Evolutionary conservation across 1,140 invertebrate genomes (phyloP).

Genomic region (Tetramorium alpestre): DNA sequence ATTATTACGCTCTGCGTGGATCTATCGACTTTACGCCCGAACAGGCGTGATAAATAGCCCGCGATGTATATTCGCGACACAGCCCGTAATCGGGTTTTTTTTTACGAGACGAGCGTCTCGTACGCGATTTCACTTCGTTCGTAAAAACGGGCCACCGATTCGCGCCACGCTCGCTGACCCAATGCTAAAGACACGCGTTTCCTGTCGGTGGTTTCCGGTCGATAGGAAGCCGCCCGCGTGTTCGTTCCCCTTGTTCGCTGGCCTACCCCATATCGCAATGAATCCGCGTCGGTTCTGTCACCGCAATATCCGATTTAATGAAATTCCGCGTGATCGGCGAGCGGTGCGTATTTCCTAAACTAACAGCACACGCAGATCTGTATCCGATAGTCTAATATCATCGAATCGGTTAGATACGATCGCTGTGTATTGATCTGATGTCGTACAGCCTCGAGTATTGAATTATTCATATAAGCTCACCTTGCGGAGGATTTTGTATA

Average conservation of each 20-base stretch:
- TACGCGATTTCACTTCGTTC: background rate
- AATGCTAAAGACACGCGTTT: background rate
- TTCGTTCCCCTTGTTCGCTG: too few relatives aligned
- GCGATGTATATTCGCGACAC: background rate
- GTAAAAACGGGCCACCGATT: background rate
- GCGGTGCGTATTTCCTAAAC: slow-evolving; percentile 9
- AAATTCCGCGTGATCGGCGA: slow-evolving; percentile 2
- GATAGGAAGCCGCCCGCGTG: background rate
- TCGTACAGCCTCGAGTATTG: background rate
- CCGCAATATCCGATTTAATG: slow-evolving; percentile 30
- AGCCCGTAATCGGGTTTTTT: background rate
- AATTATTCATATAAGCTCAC: slow-evolving; percentile 10
- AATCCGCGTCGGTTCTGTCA: background rate
- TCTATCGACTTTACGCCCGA: slow-evolving; percentile 34
- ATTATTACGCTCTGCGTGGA: slow-evolving; percentile 31
- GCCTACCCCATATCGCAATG: background rate
- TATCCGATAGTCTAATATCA: slow-evolving; percentile 25
- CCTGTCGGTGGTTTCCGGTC: background rate
- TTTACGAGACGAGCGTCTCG: slow-evolving; percentile 25
- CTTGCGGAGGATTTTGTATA: background rate
- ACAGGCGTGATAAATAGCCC: slow-evolving; percentile 38
- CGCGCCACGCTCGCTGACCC: background rate
- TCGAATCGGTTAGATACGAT: slow-evolving; percentile 16
- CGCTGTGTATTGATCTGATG: background rate
- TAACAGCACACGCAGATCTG: background rate